A percentile compares a stretch with the other conserved stretches of the same genome.
Evolutionary conservation across 2,113 vertebrate species (phyloP).

Genomic region (Actenoides hombroni): DNA sequence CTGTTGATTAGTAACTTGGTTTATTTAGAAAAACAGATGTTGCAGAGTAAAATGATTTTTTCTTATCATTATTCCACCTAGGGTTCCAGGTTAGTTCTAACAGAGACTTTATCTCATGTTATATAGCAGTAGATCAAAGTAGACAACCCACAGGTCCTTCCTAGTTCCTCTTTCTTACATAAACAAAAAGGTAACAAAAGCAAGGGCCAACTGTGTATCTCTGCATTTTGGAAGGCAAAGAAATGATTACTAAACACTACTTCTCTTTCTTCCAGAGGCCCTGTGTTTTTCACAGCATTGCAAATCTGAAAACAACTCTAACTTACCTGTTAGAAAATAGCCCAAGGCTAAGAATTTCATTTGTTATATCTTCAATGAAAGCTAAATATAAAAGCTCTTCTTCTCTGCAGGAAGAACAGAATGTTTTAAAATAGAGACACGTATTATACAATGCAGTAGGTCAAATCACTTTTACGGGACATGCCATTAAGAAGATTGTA

Average conservation of each 20-base stretch:
- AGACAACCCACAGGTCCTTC: not conserved
- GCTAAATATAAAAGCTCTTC: slow-evolving; percentile 89
- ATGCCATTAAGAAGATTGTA: not conserved
- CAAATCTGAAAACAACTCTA: not conserved
- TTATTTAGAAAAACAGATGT: not conserved
- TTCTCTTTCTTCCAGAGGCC: not conserved
- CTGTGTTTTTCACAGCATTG: not conserved
- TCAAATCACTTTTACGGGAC: not conserved
- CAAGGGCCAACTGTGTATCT: not conserved
- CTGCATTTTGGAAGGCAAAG: not conserved
- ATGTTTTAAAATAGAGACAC: not conserved
- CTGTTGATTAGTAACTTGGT: not conserved
- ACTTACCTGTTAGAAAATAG: slow-evolving; percentile 90
- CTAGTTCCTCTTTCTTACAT: not conserved
- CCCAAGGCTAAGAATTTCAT: slow-evolving; percentile 88
- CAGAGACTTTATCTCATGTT: not conserved
- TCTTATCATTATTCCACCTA: not conserved
- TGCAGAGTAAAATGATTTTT: not conserved
- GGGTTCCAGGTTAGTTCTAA: not conserved
- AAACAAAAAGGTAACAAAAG: not conserved
- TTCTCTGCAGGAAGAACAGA: slow-evolving; percentile 77
- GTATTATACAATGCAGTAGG: not conserved
- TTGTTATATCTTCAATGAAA: slow-evolving; percentile 90
- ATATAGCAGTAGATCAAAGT: not conserved
- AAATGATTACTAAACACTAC: not conserved